Evolutionary conservation across 2,888 invertebrate species (phyloP).

Genomic region (Neoaliturus tenellus): DNA sequence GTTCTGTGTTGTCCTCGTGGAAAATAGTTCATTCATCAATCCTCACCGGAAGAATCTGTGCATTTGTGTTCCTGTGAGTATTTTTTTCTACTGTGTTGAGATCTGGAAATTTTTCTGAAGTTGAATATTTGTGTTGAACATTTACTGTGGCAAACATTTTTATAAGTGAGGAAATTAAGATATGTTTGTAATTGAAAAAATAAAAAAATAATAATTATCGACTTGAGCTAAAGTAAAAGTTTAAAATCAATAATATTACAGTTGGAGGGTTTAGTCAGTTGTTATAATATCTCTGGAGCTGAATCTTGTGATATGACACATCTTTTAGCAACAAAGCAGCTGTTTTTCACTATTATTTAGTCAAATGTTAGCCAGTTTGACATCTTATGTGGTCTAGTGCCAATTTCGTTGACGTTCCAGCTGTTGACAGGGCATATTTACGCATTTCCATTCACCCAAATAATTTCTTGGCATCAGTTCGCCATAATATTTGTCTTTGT

Average conservation of each 20-base stretch:
- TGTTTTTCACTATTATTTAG: neutral
- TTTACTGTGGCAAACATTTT: no score
- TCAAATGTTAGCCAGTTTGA: neutral
- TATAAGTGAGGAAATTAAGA: no score
- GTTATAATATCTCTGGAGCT: no score
- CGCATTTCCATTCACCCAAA: constrained; percentile 34
- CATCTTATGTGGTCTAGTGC: neutral
- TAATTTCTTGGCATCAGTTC: constrained; percentile 46
- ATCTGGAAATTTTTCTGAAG: no score
- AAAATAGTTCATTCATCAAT: neutral
- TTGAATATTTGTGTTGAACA: no score
- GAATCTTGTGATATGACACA: no score
- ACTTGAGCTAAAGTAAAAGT: no score
- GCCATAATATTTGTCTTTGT: constrained; percentile 30
- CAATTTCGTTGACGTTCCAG: neutral
- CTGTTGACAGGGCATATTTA: constrained; percentile 13
- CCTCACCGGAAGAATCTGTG: neutral
- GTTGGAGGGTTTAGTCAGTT: no score
- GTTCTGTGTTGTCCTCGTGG: neutral
- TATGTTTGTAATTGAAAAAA: no score
- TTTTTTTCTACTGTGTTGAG: no score
- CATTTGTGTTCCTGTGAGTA: neutral
- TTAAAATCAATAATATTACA: no score
- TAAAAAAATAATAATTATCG: no score
- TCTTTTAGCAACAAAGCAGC: neutral